Conservation (phyloP, 37 sponge, comb jelly and placozoan genomes). For the Chondrosia reniformis region DNA sequence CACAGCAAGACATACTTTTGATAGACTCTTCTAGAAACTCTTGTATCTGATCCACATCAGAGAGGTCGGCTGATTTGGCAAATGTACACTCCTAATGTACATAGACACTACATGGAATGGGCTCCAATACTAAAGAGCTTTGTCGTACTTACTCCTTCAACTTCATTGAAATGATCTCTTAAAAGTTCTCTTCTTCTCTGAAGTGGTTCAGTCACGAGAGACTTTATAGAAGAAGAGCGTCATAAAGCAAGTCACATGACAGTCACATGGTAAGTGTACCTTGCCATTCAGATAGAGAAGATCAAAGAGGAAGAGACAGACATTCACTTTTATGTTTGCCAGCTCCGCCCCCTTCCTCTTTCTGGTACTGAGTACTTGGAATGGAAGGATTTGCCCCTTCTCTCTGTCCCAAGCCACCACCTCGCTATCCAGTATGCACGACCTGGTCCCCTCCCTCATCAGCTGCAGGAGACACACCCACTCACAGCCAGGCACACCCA, state of each 20-base stretch:
- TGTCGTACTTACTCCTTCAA: slow-evolving; percentile 75
- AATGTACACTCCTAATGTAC: slow-evolving; percentile 81
- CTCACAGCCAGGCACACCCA: neutral
- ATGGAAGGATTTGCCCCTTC: slow-evolving; percentile 88
- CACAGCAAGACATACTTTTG: slow-evolving; percentile 37
- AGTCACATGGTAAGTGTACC: slow-evolving; percentile 32
- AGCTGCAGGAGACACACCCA: slow-evolving; percentile 32
- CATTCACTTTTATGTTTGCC: slow-evolving; percentile 88
- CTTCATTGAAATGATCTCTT: slow-evolving; percentile 75
- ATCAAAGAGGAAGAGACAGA: slow-evolving; percentile 96
- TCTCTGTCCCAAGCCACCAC: slow-evolving; percentile 97
- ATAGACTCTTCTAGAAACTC: slow-evolving; percentile 91
- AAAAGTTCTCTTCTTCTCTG: slow-evolving; percentile 69
- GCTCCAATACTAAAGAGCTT: neutral
- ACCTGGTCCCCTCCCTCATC: slow-evolving; percentile 59
- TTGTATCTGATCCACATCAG: slow-evolving; percentile 80
- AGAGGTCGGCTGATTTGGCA: slow-evolving; percentile 57
- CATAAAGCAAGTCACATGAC: neutral
- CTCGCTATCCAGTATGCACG: slow-evolving; percentile 92
- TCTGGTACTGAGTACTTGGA: slow-evolving; percentile 93
- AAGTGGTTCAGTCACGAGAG: slow-evolving; percentile 83
- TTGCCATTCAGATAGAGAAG: slow-evolving; percentile 92
- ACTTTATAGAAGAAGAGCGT: slow-evolving; percentile 15
- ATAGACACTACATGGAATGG: neutral
- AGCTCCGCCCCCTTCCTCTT: slow-evolving; percentile 90